These are phyloP conservation scores for Drosophila phalerata DNA, from an alignment of 2,888 invertebrate genomes.

Conservation along the genomic window DNA sequence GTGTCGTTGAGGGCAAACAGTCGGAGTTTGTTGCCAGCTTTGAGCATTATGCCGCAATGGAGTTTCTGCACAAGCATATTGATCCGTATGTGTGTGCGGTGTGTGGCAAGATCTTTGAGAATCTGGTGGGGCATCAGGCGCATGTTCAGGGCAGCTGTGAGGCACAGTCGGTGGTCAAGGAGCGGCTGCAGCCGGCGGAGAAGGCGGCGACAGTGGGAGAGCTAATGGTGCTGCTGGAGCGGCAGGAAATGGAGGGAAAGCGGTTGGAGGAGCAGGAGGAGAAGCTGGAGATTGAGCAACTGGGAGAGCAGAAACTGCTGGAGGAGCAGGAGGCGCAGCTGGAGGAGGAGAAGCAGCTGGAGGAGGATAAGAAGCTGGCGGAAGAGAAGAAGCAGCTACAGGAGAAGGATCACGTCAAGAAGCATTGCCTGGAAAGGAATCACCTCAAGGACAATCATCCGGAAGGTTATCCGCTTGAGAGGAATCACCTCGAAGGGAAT, in stretches of 20 bases:
- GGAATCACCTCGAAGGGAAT: background rate
- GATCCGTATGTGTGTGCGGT: slow-evolving; percentile 78
- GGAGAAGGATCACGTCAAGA: background rate
- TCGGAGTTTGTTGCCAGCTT: slow-evolving; percentile 67
- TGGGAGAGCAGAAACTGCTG: background rate
- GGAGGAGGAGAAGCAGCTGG: background rate
- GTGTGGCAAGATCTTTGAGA: slow-evolving; percentile 79
- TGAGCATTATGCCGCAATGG: slow-evolving; percentile 76
- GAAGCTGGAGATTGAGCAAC: background rate
- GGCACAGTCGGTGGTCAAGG: slow-evolving; percentile 2
- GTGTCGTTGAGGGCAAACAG: slow-evolving; percentile 71
- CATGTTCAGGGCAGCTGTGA: slow-evolving; percentile 69
- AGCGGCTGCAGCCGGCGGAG: background rate
- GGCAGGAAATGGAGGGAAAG: slow-evolving; percentile 5
- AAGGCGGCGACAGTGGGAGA: slow-evolving; percentile 33
- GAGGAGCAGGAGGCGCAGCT: background rate
- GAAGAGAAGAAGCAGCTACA: background rate
- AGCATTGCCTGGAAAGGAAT: background rate
- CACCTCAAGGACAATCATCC: background rate
- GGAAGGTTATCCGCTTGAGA: background rate
- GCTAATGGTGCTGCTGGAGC: slow-evolving; percentile 33
- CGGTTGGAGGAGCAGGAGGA: background rate
- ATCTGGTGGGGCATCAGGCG: slow-evolving; percentile 61
- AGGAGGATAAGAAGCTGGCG: background rate
- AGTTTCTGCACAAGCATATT: slow-evolving; percentile 79